Base-by-base conservation (phyloP, 64 coral and sea anemone species). In the Anthopleura sola region DNA sequence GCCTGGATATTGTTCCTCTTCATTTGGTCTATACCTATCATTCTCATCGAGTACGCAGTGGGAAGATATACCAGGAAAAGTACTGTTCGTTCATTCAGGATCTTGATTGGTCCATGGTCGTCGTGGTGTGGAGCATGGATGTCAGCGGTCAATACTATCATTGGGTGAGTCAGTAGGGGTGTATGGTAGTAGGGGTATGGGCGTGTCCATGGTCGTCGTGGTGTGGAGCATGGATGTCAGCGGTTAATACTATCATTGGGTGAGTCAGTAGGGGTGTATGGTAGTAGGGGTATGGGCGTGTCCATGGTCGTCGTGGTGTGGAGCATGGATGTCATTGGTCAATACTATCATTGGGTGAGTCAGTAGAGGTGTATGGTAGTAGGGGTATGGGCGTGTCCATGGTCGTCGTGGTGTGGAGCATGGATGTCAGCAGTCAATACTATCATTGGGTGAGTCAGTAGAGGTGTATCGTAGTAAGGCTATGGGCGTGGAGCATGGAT, bases 111-210 rank as follows among this genome's bases (percentile, higher is more conserved):
- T 29, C 90, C 90, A 1, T 88, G 93, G 93, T 95, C 86, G 18
- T 55, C 74, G 15, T 95, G 93, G 93, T 95, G 93, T 78, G 93
- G 93, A 13, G 93, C 81, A 18, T 95, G 93, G 93, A 88, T 95
- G 77, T 78, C 68, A 20, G 49, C 75, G 11, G 86, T 95, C 31
- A 50, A 82, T 44, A 23, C 84, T 26, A 8, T 92, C 32, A 95
- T 95, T 53, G 83, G 66, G 93, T 95, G 76, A 82, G 86, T 85
- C 15, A 79, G 55, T 39, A n/a, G 29, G 12, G 66, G 58, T n/a
- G 23, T 62, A 62, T 62, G 7, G 21, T 62, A n/a, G 24, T 5
- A n/a, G 11, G 58, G 24, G 58, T 62, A 62, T 62, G 23, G 58
- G 11, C 20, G 55, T 21, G 93, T 29, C 90, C 90, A 1, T 88